A percentile compares a stretch with the other conserved stretches of the same genome.
These are phyloP conservation scores for Mobula birostris DNA, from an alignment of 2,113 vertebrate species.

Conservation along the genomic window DNA sequence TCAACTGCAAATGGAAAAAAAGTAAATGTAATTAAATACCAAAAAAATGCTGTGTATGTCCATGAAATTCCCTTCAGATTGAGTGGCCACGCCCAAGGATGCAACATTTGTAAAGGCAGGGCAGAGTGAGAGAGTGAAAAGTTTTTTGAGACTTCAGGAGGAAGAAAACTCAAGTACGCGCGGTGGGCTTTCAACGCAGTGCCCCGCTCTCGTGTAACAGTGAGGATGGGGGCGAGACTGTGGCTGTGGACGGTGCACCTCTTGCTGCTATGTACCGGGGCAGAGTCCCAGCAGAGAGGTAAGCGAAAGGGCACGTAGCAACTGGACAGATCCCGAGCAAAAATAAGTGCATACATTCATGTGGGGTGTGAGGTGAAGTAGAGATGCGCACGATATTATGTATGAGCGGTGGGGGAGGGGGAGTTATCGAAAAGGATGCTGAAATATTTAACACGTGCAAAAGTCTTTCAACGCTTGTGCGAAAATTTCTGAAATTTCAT, in stretches of 20 bases:
- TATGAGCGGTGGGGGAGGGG: background rate
- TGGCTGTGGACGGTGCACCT: background rate
- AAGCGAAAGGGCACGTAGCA: background rate
- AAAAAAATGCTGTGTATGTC: background rate
- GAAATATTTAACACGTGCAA: background rate
- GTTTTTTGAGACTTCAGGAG: background rate
- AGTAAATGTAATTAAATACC: background rate
- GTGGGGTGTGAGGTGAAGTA: background rate
- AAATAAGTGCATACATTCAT: background rate
- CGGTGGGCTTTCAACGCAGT: too few species aligned
- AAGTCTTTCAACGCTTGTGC: background rate
- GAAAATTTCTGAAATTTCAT: background rate
- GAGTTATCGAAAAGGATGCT: background rate
- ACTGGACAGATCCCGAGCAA: background rate
- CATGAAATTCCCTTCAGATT: background rate
- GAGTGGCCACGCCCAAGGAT: background rate
- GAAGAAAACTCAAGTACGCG: background rate
- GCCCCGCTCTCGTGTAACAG: background rate
- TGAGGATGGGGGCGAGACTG: background rate
- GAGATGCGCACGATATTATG: background rate
- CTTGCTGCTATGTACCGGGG: background rate
- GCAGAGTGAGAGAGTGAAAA: background rate
- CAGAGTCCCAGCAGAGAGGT: constrained; percentile 32
- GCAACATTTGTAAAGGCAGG: background rate
- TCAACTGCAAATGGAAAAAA: too few species aligned